These are phyloP conservation scores for Dyspetes luteomarginatus DNA, from an alignment of 2,888 invertebrate species.

Conservation along the genomic window DNA sequence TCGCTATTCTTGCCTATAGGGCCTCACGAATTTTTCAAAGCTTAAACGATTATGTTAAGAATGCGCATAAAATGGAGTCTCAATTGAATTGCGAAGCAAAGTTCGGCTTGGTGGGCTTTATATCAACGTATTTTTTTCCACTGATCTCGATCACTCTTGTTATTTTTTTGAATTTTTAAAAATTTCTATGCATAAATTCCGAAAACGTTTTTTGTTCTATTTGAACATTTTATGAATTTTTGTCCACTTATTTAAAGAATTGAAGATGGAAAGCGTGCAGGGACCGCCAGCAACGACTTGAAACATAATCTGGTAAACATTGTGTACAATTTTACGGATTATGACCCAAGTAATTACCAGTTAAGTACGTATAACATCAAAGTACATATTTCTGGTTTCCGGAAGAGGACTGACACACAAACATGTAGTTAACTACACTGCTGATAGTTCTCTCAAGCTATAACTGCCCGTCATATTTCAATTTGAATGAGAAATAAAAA, in stretches of 20 bases:
- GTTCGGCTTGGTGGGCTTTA: neutral
- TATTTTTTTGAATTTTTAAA: too few species aligned
- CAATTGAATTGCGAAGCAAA: neutral
- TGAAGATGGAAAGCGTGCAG: too few species aligned
- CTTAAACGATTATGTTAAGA: neutral
- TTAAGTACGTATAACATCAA: neutral
- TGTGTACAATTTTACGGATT: neutral
- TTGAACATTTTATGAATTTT: too few species aligned
- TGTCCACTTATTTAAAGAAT: too few species aligned
- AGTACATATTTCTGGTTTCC: neutral
- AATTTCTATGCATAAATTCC: too few species aligned
- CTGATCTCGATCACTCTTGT: neutral
- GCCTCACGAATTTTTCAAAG: neutral
- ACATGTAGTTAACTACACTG: constrained; percentile 23
- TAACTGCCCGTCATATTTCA: constrained; percentile 46
- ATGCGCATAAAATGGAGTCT: neutral
- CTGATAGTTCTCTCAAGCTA: constrained; percentile 6
- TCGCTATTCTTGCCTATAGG: too few species aligned
- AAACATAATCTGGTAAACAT: neutral
- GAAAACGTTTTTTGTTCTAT: too few species aligned
- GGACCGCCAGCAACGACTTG: too few species aligned
- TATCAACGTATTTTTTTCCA: neutral
- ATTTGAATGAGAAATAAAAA: constrained; percentile 51
- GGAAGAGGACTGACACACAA: neutral
- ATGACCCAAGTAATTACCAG: neutral